Base-by-base conservation (phyloP, 2,888 invertebrate species). In the Rotaria sp. region DNA sequence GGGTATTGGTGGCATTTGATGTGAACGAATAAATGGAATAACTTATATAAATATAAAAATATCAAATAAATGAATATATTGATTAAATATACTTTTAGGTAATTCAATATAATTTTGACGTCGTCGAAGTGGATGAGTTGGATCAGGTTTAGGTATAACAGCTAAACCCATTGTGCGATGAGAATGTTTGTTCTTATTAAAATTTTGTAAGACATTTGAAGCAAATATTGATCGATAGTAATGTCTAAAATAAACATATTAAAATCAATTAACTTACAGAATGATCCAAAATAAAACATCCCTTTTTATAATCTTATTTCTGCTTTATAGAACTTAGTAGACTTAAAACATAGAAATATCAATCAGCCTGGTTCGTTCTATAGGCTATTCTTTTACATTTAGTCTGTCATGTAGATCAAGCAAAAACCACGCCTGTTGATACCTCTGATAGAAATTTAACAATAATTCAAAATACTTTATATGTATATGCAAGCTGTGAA, bases 91-190 rank as follows among this genome's bases (percentile, higher is more conserved):
- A 80, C 80, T n/a, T 80, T 80, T 45, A 21, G 80, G 80, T 45
- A 80, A 45, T 80, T 21, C 45, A 80, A 45, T 26, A 80, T 80
- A 80, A n/a, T 45, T 41, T 45, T 80, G 80, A 38, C 45, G 41
- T n/a, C 80, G 80, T 5, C 45, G 41, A n/a, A 80, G 80, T n/a
- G 45, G 45, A n/a, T n/a, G n/a, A 15, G 26, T 45, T n/a, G 80
- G 80, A n/a, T 80, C 45, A 13, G 80, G 80, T 80, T 80, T 80
- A 0, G 80, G 45, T 4, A n/a, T 10, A 11, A n/a, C 2, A 45
- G 80, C 80, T 41, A 45, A 2, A 80, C 80, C 80, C 80, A 80
- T 80, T 15, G 80, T 80, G 26, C 80, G 80, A 80, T 80, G 80
- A n/a, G 80, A 13, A 80, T 41, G 15, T 80, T 80, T 80, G 8